Evolutionary conservation across 2,797 vertebrate genomes (phyloP), one percentile per base, ranked within the genome.

Genomic region (Microcaecilia unicolor): DNA sequence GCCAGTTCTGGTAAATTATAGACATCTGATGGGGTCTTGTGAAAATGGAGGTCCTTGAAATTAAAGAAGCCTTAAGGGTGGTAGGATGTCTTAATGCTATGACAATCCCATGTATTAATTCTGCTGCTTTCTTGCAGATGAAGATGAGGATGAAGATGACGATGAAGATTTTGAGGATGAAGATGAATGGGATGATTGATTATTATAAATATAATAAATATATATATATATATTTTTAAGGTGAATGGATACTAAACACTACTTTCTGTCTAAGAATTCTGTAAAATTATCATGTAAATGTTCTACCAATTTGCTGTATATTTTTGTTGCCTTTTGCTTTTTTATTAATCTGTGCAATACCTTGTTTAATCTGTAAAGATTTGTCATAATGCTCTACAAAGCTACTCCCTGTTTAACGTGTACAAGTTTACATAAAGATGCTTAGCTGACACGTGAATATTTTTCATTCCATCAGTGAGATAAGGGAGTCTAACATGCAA

Each of bases 341-440:
- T 83, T 81, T 76, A 86, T 92, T 91, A 85, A 90, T 93, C 89
- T 92, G 90, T 97, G 92, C 93, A 96, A 97, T 97, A 97, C 90
- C 91, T 98, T 92, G 91, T 91, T 89, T 89, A 88, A 88, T 89
- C 85, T 89, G 83, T 88, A 83, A 81, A 81, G 76, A 84, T 89
- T 83, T 85, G 83, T 90, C 84, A 68, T 72, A 72, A 72, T 76
- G 61, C 63, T 82, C 64, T 74, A 57, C 69, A 62, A 72, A 71
- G 67, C 55, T 80, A 76, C 80, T 81, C 81, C 81, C 78, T 74
- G 61, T 72, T 71, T 73, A 35, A 28, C 66, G 71, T 89, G 84
- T 88, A 86, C 78, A 88, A 69, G 85, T 88, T 83, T 74, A 81
- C 79, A 83, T 74, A 76, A 74, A 69, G 58, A 70, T 70, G 55